Evolutionary conservation across 2,888 invertebrate genomes (phyloP).

Genomic region (Platynereis dumerilii): DNA sequence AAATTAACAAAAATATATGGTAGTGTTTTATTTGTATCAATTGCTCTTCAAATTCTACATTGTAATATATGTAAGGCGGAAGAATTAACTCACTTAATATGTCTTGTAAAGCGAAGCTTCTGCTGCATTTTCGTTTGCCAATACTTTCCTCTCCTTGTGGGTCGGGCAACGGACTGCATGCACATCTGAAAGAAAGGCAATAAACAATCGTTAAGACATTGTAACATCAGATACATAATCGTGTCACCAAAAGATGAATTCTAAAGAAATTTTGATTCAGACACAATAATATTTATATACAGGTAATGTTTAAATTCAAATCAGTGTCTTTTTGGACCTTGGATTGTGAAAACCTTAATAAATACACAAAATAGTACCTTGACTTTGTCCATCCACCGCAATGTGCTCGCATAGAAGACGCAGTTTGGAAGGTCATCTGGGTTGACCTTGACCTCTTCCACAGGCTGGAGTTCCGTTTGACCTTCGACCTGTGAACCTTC

Average conservation of each 20-base stretch:
- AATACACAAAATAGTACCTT: constrained; percentile 71
- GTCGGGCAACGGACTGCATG: constrained; percentile 87
- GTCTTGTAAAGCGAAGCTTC: constrained; percentile 90
- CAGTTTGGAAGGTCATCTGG: constrained; percentile 67
- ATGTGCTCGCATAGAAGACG: constrained; percentile 88
- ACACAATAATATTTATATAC: too few relatives aligned
- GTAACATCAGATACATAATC: too few relatives aligned
- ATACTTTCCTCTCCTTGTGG: constrained; percentile 87
- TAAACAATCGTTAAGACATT: too few relatives aligned
- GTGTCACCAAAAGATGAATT: too few relatives aligned
- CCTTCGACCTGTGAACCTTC: constrained; percentile 32
- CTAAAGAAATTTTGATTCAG: too few relatives aligned
- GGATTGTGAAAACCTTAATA: too few relatives aligned
- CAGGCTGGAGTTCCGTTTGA: too few relatives aligned
- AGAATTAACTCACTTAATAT: constrained; percentile 65
- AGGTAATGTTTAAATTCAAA: too few relatives aligned
- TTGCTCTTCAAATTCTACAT: too few relatives aligned
- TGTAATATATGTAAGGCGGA: too few relatives aligned
- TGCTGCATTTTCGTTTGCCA: constrained; percentile 84
- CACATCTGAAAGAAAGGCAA: constrained; percentile 60
- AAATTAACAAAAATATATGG: not conserved
- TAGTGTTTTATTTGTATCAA: too few relatives aligned
- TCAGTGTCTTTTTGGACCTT: too few relatives aligned
- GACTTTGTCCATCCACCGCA: constrained; percentile 94
- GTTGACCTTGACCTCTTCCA: constrained; percentile 14